Percentiles rank a stretch among this genome's conserved stretches.
phyloP scores from a whole-genome alignment of 2,113 vertebrate genomes.

The Neomonachus schauinslandi region DNA sequence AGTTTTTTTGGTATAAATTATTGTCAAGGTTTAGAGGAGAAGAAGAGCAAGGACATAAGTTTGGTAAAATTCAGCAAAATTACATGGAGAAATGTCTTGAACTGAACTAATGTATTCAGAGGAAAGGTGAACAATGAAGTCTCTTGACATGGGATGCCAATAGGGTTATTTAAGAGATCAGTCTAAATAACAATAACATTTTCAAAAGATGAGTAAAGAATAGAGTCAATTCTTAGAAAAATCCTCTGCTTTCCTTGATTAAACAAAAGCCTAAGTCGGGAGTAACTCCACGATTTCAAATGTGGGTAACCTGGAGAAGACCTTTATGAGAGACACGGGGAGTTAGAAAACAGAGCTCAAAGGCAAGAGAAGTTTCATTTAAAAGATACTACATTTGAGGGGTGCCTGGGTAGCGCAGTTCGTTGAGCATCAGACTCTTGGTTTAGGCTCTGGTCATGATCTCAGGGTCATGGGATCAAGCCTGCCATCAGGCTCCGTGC shows the following conservation, averaged over 20 bases:
- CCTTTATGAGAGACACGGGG: neutral
- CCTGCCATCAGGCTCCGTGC: neutral
- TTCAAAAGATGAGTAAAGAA: neutral
- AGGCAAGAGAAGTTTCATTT: neutral
- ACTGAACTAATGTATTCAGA: neutral
- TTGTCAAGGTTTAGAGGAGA: neutral
- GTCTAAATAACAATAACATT: neutral
- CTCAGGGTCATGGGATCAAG: neutral
- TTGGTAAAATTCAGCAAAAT: slow-evolving; percentile 26
- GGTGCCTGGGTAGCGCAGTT: neutral
- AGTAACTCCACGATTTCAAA: neutral
- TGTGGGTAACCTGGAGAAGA: neutral
- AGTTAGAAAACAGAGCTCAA: slow-evolving; percentile 22
- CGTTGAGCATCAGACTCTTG: neutral
- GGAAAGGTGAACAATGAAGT: neutral
- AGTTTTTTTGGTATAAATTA: neutral
- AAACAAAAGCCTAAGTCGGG: neutral
- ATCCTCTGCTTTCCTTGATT: neutral
- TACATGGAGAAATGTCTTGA: neutral
- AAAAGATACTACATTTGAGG: neutral
- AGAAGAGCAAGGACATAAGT: neutral
- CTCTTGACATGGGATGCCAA: neutral
- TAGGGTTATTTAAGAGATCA: neutral
- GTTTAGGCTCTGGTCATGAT: neutral
- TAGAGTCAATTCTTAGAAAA: slow-evolving; percentile 23